These are phyloP conservation scores for Apis dorsata DNA, from an alignment of 1,140 invertebrate genomes.

Conservation along the genomic window DNA sequence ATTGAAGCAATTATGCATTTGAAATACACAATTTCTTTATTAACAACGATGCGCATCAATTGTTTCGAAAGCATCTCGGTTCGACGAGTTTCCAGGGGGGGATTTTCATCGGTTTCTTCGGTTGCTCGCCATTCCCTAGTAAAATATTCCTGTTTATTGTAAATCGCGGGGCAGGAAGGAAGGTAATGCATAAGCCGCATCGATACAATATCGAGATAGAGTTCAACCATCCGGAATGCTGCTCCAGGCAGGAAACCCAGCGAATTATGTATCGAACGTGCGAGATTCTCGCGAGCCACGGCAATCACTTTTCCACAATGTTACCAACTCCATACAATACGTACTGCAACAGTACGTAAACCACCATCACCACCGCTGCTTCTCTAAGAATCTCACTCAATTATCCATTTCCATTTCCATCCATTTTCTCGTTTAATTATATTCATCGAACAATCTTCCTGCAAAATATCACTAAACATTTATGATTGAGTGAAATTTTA, in stretches of 20 bases:
- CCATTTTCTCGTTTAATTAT: too few species aligned
- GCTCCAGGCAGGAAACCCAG: constrained; percentile 17
- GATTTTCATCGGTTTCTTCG: neutral
- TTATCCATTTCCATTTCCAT: neutral
- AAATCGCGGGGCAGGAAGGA: constrained; percentile 34
- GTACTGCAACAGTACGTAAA: neutral
- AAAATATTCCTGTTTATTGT: constrained; percentile 30
- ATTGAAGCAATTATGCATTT: neutral
- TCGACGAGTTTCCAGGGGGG: neutral
- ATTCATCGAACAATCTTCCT: too few species aligned
- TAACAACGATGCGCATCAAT: neutral
- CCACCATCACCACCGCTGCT: neutral
- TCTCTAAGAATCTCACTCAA: neutral
- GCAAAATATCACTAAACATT: too few species aligned
- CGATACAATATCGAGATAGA: constrained; percentile 49
- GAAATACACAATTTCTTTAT: neutral
- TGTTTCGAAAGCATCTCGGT: neutral
- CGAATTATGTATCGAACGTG: constrained; percentile 44
- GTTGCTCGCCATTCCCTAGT: neutral
- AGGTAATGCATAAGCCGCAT: constrained; percentile 40
- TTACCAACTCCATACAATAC: neutral
- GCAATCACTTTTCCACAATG: constrained; percentile 36
- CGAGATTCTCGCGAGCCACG: constrained; percentile 33
- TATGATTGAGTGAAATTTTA: too few species aligned
- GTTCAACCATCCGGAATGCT: constrained; percentile 32